A percentile compares a stretch with the other conserved stretches of the same genome.
Evolutionary conservation across 2,113 vertebrate species (phyloP).

Genomic region (Turnix velox): DNA sequence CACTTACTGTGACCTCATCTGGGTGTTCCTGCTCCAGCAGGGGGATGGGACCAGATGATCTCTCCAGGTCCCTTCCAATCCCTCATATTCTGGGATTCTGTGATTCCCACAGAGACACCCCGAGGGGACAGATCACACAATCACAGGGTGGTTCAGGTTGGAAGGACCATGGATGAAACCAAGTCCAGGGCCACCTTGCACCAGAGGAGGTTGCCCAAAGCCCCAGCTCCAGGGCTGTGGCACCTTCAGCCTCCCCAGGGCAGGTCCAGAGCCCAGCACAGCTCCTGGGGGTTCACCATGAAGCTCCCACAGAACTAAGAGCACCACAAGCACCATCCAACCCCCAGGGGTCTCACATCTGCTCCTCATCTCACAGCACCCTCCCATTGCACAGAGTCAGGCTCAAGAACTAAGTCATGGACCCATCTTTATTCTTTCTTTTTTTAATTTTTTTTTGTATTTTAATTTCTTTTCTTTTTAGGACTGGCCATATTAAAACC

Average conservation of each 20-base stretch:
- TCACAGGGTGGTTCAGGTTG: not conserved
- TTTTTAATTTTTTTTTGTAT: not conserved
- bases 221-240: not conserved
- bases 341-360: fast-evolving
- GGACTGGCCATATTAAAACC: slow-evolving; percentile 41
- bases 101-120: not conserved
- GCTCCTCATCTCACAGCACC: not conserved
- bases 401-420: not conserved
- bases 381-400: not conserved
- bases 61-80: no score
- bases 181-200: not conserved
- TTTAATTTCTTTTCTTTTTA: not conserved
- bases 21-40: no score
- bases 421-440: not conserved
- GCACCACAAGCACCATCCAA: fast-evolving
- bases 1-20: no score
- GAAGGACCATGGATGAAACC: not conserved
- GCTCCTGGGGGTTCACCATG: not conserved
- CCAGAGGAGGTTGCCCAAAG: no score
- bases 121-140: not conserved
- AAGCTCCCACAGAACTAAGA: fast-evolving
- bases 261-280: fast-evolving
- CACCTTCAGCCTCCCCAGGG: not conserved
- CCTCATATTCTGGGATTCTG: no score
- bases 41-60: no score